phyloP scores from a whole-genome alignment of 2,888 invertebrate genomes.

The Helobdella robusta region DNA sequence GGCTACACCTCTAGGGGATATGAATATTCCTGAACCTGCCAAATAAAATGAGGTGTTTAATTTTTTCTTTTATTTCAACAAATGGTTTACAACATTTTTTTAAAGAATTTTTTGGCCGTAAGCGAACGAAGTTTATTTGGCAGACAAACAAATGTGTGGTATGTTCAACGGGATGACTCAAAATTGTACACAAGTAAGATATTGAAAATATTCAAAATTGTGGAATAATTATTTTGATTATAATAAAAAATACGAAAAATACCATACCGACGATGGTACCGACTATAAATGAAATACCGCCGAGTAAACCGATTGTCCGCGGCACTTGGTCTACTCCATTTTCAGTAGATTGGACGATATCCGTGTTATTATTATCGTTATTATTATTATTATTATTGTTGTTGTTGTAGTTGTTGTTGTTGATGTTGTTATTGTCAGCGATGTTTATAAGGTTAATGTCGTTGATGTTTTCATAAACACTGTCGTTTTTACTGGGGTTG shows the following conservation, averaged over 20 bases:
- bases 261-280: constrained; percentile 29
- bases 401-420: neutral
- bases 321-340: too few species aligned
- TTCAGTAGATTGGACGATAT: neutral
- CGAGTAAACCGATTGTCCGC: constrained; percentile 26
- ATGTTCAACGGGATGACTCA: too few species aligned
- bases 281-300: constrained; percentile 28
- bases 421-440: neutral
- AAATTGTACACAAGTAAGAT: too few species aligned
- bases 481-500: neutral
- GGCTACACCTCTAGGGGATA: constrained; percentile 88
- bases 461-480: neutral
- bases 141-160: too few species aligned
- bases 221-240: too few species aligned
- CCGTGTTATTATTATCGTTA: neutral
- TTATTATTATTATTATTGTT: constrained; percentile 1
- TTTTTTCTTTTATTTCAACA: too few species aligned
- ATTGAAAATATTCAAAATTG: too few species aligned
- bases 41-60: too few species aligned
- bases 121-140: too few species aligned
- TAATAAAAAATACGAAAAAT: too few species aligned
- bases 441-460: neutral
- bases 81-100: too few species aligned
- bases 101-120: too few species aligned
- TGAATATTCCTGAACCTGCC: constrained; percentile 91